Base-by-base conservation (phyloP, 2,113 vertebrate genomes). In the Gallinago paraguaiae region DNA sequence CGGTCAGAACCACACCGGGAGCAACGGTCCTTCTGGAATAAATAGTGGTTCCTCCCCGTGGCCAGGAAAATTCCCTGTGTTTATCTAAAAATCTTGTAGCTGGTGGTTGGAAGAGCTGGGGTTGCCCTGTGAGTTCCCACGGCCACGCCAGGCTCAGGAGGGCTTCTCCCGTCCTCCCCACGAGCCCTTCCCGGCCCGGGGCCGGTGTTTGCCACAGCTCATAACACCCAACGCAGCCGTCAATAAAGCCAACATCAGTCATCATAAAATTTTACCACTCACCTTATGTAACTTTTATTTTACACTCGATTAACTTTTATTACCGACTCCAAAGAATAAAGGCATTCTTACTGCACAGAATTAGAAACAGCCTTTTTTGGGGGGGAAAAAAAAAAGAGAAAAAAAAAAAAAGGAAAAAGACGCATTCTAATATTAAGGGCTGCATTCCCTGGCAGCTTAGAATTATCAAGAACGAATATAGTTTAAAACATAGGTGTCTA, bases 241-340 rank as follows among this genome's bases (percentile, higher is more conserved):
- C 86, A 60, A 86, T 83, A 82, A 97, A 90, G 17, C 54, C 88
- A 82, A 51, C 48, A 70, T 67, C 86, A 71, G 67, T 17, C 61
- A 69, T 57, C 43, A 69, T 96, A 92, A 97, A 92, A 71, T 61
- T 92, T 94, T 71, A 94, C 90, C 92, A 25, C 75, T 95, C 95
- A 80, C 92, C 94, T 94, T 82, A 70, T 85, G 93, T 74, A 86
- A 79, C 93, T 60, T 77, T 82, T 89, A 96, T 95, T 97, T 96
- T 96, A 97, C 95, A 90, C 93, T 92, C 75, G 90, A 95, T 98
- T 97, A 95, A 94, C 94, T 97, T 97, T 96, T 95, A 96, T 30
- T 85, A 71, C 89, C 37, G 22, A 57, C 84, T 68, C 88, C 51
- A 11, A 91, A 95, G 95, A 95, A 93, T 92, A 95, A 92, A 96